These are phyloP conservation scores for Galbula dea DNA, from an alignment of 2,113 vertebrate genomes.

Conservation along the genomic window DNA sequence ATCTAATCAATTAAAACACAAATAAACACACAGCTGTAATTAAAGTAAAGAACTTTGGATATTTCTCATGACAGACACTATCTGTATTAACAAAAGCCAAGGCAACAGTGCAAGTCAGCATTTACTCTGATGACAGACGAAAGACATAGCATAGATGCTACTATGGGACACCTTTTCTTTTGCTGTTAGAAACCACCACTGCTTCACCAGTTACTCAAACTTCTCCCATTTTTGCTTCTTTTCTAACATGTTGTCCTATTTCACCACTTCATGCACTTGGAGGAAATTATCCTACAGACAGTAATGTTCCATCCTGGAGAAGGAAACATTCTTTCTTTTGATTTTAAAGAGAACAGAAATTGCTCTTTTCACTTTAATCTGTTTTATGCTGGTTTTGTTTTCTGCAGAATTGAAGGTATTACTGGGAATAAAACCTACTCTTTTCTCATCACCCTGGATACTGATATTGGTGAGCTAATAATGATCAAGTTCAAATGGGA, in stretches of 20 bases:
- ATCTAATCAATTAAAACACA: not conserved
- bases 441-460: conserved; percentile 87
- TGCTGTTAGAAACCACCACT: not conserved
- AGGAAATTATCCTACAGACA: not conserved
- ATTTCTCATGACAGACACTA: not conserved
- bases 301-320: not conserved
- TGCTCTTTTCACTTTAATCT: not conserved
- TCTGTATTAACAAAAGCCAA: not conserved
- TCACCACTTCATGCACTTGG: not conserved
- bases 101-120: not conserved
- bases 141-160: not conserved
- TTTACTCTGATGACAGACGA: not conserved
- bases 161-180: not conserved
- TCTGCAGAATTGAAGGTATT: conserved; percentile 76
- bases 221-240: not conserved
- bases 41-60: not conserved
- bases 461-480: conserved; percentile 86
- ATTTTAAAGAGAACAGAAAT: not conserved
- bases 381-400: not conserved
- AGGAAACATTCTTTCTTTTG: not conserved
- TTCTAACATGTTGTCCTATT: not conserved
- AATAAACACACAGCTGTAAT: not conserved
- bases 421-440: conserved; percentile 84
- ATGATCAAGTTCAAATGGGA: conserved; percentile 86
- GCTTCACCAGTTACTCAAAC: not conserved